phyloP scores from a whole-genome alignment of 2,113 vertebrate genomes.

The Ovis aries region DNA sequence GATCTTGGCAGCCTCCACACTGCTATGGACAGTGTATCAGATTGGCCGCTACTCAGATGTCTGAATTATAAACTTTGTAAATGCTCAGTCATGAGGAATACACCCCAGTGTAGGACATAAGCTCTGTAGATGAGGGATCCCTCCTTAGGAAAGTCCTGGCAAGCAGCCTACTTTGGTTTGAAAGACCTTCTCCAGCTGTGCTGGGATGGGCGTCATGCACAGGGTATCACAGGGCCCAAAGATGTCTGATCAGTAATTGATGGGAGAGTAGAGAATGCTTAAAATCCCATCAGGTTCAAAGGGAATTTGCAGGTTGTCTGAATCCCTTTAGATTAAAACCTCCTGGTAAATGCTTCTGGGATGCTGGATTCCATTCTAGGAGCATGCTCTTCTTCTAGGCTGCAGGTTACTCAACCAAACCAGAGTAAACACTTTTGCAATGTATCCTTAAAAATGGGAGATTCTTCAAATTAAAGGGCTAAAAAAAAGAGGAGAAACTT shows the following conservation, averaged over 20 bases:
- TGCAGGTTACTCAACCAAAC: neutral
- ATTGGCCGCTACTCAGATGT: neutral
- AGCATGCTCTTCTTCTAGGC: neutral
- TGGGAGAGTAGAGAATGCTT: neutral
- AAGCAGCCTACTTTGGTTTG: neutral
- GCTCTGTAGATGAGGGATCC: neutral
- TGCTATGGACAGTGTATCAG: neutral
- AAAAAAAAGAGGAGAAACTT: neutral
- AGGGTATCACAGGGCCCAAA: neutral
- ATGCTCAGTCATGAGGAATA: neutral
- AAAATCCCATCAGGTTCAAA: neutral
- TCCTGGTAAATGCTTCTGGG: neutral
- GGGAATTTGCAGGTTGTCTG: neutral
- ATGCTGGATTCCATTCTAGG: neutral
- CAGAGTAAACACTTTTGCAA: neutral
- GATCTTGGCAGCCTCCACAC: neutral
- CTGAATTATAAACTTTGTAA: neutral
- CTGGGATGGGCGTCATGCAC: rapidly evolving
- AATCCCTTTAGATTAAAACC: neutral
- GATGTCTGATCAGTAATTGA: neutral
- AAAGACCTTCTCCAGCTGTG: neutral
- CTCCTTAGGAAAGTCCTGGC: neutral
- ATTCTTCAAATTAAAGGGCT: neutral
- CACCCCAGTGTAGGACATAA: neutral
- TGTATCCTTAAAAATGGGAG: neutral